A percentile compares a stretch with the other conserved stretches of the same genome.
Conservation (phyloP, 30 jellyfish, hydroid and myxozoan species). For the Aurelia aurita region DNA sequence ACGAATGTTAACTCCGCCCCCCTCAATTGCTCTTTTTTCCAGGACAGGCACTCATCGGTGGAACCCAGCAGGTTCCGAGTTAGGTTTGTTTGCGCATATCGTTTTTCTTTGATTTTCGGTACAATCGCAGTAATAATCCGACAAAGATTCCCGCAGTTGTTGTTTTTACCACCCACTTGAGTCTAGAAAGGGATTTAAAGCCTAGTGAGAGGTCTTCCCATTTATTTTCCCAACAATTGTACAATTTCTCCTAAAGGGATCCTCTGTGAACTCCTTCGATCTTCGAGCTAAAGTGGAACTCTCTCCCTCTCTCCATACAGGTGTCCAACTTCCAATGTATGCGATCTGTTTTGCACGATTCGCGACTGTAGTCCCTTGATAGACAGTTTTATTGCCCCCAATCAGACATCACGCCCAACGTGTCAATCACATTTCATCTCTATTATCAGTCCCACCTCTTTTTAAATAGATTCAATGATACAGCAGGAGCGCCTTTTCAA, state of each 20-base stretch:
- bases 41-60: no score
- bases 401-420: constrained; percentile 63
- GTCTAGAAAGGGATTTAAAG: constrained; percentile 14
- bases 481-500: constrained; percentile 78
- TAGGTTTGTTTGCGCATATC: no score
- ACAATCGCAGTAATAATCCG: constrained; percentile 11
- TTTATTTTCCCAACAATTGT: not conserved
- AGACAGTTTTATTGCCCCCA: constrained; percentile 73
- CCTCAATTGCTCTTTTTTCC: no score
- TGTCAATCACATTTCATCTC: constrained; percentile 75
- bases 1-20: no score
- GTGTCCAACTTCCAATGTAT: not conserved
- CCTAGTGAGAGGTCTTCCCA: constrained; percentile 1
- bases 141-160: constrained; percentile 62
- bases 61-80: no score
- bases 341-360: not conserved
- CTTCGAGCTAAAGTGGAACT: not conserved
- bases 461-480: constrained; percentile 47
- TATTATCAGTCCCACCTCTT: constrained; percentile 64
- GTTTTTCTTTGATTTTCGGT: no score
- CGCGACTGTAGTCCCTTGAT: constrained; percentile 43
- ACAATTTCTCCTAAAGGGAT: not conserved
- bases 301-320: not conserved
- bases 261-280: no score
- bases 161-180: constrained; percentile 61